A percentile compares a stretch with the other conserved stretches of the same genome.
phyloP scores from a whole-genome alignment of 2,113 vertebrate genomes.

The Rhinoderma darwinii region DNA sequence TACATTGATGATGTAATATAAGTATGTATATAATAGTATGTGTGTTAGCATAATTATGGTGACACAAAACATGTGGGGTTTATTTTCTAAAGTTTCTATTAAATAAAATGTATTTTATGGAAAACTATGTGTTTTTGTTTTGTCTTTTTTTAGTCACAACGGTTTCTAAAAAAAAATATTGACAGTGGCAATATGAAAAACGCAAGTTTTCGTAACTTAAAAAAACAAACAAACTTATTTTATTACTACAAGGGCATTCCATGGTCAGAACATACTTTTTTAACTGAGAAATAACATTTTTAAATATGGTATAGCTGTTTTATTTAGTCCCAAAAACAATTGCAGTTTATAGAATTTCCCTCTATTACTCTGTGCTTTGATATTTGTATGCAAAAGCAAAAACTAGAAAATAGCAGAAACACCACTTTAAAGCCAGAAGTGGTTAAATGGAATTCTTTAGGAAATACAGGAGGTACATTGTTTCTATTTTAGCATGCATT shows the following conservation, averaged over 20 bases:
- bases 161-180: neutral
- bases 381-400: neutral
- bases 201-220: neutral
- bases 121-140: too few species aligned
- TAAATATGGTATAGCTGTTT: constrained; percentile 5
- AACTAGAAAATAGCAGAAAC: constrained; percentile 5
- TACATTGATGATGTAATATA: too few species aligned
- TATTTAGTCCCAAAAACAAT: constrained; percentile 1
- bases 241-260: neutral
- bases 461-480: constrained; percentile 37
- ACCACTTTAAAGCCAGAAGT: constrained; percentile 1
- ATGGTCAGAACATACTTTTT: neutral
- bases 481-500: constrained; percentile 30
- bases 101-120: too few species aligned
- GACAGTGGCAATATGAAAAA: neutral
- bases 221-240: neutral
- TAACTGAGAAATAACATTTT: neutral
- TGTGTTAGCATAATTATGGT: too few species aligned
- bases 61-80: too few species aligned
- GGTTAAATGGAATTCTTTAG: constrained; percentile 25
- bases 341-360: neutral
- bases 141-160: too few species aligned
- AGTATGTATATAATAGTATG: too few species aligned
- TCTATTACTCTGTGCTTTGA: neutral
- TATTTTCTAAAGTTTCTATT: too few species aligned